These are phyloP conservation scores for Zaprionus vittiger DNA, from an alignment of 1,140 invertebrate genomes.

Conservation along the genomic window DNA sequence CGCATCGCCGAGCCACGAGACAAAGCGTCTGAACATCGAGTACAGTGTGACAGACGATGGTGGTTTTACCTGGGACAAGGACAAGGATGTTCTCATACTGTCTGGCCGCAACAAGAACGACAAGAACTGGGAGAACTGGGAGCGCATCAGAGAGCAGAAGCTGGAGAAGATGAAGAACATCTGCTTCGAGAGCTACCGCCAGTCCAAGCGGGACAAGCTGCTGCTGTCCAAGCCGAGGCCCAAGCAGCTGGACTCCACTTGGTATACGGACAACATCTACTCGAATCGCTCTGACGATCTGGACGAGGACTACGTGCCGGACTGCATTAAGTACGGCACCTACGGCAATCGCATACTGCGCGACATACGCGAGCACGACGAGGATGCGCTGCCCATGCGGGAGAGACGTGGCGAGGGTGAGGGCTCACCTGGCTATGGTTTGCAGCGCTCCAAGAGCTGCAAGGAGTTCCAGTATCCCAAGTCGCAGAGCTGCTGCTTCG, in stretches of 20 bases:
- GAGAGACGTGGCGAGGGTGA: constrained; percentile 76
- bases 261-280: constrained; percentile 85
- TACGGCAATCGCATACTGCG: constrained; percentile 72
- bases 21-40: constrained; percentile 75
- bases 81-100: constrained; percentile 57
- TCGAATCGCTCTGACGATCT: constrained; percentile 84
- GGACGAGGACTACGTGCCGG: constrained; percentile 80
- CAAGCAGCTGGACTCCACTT: constrained; percentile 75
- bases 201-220: constrained; percentile 85
- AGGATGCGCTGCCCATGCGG: constrained; percentile 37
- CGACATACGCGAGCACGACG: constrained; percentile 78
- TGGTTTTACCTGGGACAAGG: constrained; percentile 64
- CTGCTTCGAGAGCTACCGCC: constrained; percentile 83
- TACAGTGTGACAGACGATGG: constrained; percentile 65
- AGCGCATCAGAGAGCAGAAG: constrained; percentile 83
- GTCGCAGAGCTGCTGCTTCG: constrained; percentile 82
- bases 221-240: constrained; percentile 85
- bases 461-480: constrained; percentile 83
- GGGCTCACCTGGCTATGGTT: constrained; percentile 69
- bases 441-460: constrained; percentile 81
- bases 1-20: constrained; percentile 46
- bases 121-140: constrained; percentile 84
- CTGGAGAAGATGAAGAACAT: constrained; percentile 84
- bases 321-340: constrained; percentile 78
- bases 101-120: constrained; percentile 81